Evolutionary conservation across 2,888 invertebrate genomes (phyloP), one percentile per base, ranked within the genome.

Genomic region (Pardosa pseudoannulata): DNA sequence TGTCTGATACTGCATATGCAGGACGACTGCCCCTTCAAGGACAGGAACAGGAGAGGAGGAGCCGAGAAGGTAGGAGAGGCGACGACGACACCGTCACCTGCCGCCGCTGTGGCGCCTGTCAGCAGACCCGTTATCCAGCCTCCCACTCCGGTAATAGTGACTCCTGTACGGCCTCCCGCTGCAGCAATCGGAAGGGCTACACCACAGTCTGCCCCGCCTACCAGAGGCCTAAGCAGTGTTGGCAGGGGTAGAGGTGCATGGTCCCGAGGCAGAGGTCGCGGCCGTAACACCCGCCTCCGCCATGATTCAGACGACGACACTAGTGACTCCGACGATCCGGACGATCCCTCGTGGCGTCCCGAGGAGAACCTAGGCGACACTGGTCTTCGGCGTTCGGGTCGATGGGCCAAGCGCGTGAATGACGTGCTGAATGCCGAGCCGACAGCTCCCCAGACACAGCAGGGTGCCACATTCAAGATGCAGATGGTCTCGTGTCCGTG

Each of bases 1-100:
- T 87, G 87, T 75, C 50, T 87, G 13, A 87, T 87, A 23, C 67
- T 87, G 32, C 87, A 87, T 39, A 87, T 87, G 87, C 87, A 87
- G 36, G 79, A 87, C 71, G 87, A 87, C 27, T 87, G 87, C n/a
- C 80, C 79, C 2, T 56, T 50, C 19, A 87, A 87, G 41, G 87
- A 80, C 2, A 80, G 28, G 65, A 80, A 87, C 16, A 62, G 87
- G 6, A 64, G 62, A 56, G n/a, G n/a, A n/a, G n/a, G n/a, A n/a
- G n/a, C n/a, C n/a, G n/a, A n/a, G n/a, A 71, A 72, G 29, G 39
- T 67, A 1, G 65, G 56, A 1, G 11, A n/a, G 39, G 9, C 27
- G 0, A 0, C 72, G 1, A 13, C n/a, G 13, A 71, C 27, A 5
- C 31, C 32, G n/a, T 11, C 27, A 19, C 68, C 75, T 29, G 11